Evolutionary conservation across 2,113 vertebrate species (phyloP).

Genomic region (Garra rufa): DNA sequence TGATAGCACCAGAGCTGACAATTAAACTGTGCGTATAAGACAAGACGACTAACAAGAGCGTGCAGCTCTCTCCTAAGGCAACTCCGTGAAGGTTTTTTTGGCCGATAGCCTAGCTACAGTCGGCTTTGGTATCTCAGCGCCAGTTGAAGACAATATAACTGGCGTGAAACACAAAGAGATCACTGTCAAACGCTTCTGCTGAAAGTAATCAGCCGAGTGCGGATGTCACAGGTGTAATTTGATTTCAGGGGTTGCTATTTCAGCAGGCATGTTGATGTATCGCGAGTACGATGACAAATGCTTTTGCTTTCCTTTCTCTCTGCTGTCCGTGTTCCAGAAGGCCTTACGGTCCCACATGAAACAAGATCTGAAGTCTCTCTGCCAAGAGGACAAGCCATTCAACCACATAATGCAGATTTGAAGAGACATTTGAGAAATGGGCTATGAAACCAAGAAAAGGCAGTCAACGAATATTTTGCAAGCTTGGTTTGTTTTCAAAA

Average conservation of each 20-base stretch:
- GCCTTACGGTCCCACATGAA: conserved; percentile 54
- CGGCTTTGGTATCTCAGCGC: conserved; percentile 41
- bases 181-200: conserved; percentile 48
- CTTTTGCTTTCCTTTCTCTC: conserved; percentile 51
- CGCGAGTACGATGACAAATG: conserved; percentile 60
- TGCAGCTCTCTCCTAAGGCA: conserved; percentile 48
- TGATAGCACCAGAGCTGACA: conserved; percentile 58
- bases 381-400: conserved; percentile 54
- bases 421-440: conserved; percentile 59
- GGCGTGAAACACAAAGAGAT: conserved; percentile 46
- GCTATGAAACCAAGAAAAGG: conserved; percentile 29
- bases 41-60: conserved; percentile 41
- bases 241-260: conserved; percentile 48
- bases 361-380: conserved; percentile 50
- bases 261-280: conserved; percentile 23
- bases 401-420: conserved; percentile 43
- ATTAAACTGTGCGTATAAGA: conserved; percentile 64
- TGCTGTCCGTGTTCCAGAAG: conserved; percentile 42
- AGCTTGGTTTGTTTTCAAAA: conserved; percentile 31
- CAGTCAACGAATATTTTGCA: conserved; percentile 31
- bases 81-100: conserved; percentile 49
- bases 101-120: conserved; percentile 59
- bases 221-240: conserved; percentile 6
- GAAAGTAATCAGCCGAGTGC: not conserved
- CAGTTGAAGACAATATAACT: conserved; percentile 64